phyloP scores from a whole-genome alignment of 2,113 vertebrate species.

The Corythaixoides concolor region DNA sequence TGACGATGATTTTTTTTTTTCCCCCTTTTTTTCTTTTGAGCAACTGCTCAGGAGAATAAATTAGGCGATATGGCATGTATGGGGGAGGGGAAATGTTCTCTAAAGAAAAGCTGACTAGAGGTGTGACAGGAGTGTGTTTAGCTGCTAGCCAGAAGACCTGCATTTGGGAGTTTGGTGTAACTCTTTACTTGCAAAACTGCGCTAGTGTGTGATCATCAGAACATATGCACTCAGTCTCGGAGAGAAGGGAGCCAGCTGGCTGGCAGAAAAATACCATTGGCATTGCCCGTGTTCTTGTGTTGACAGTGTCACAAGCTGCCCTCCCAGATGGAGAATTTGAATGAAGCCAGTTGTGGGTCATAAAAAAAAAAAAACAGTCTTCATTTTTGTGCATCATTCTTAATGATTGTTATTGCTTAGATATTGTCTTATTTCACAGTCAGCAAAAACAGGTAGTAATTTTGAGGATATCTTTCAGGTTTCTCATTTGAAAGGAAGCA shows the following conservation, averaged over 20 bases:
- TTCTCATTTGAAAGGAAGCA: not conserved
- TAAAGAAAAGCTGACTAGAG: constrained; percentile 53
- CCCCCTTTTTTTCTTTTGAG: not conserved
- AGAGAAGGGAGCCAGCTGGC: constrained; percentile 75
- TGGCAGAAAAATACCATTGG: constrained; percentile 80
- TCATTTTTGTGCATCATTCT: constrained; percentile 30
- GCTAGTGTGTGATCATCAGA: constrained; percentile 69
- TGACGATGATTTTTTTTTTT: not conserved
- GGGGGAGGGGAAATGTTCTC: not conserved
- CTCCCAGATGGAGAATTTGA: constrained; percentile 79
- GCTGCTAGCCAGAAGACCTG: constrained; percentile 64
- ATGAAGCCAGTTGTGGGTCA: constrained; percentile 75
- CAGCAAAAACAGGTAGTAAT: not conserved
- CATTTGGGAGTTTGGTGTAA: constrained; percentile 33
- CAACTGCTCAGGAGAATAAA: constrained; percentile 66
- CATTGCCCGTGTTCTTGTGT: constrained; percentile 73
- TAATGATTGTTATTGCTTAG: constrained; percentile 15
- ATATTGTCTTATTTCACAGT: not conserved
- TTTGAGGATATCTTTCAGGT: constrained; percentile 12
- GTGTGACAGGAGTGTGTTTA: constrained; percentile 47
- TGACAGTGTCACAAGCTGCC: constrained; percentile 79
- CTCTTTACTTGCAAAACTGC: constrained; percentile 62
- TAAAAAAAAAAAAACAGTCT: constrained; percentile 25
- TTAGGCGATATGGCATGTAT: not conserved
- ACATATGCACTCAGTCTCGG: constrained; percentile 70